phyloP scores from a whole-genome alignment of 2,888 invertebrate genomes.

The Tanytarsus gracilentus region DNA sequence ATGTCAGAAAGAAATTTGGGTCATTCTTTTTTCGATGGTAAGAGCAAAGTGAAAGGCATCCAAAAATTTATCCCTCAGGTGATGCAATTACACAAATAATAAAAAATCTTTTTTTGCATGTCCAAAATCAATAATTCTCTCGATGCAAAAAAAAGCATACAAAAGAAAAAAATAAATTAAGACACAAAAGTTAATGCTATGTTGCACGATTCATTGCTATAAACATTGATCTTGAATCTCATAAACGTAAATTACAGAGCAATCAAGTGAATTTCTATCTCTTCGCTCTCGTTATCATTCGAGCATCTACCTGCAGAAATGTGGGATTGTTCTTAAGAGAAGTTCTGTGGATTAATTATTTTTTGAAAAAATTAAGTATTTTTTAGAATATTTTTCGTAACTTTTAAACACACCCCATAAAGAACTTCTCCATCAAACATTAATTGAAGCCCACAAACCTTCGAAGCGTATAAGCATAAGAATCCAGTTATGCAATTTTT shows the following conservation, averaged over 20 bases:
- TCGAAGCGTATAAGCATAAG: no score
- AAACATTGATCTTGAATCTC: neutral
- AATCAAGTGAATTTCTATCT: constrained; percentile 4
- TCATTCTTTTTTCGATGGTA: neutral
- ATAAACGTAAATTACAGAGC: constrained; percentile 4
- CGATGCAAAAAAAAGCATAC: neutral
- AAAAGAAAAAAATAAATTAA: neutral
- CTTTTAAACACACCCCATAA: no score
- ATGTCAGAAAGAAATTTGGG: constrained; percentile 4
- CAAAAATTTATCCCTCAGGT: neutral
- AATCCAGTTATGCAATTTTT: no score
- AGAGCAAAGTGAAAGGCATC: neutral
- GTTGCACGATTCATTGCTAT: neutral
- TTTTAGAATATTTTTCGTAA: no score
- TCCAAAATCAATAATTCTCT: constrained; percentile 2
- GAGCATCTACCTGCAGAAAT: no score
- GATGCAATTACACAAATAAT: neutral
- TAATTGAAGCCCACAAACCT: no score
- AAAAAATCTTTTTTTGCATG: neutral
- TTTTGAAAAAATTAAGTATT: no score
- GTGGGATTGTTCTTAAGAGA: no score
- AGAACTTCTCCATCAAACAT: no score
- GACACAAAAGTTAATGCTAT: constrained; percentile 9
- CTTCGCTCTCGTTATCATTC: neutral
- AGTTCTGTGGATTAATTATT: no score